These are phyloP conservation scores for Chionis minor DNA, from an alignment of 2,113 vertebrate genomes.

Conservation along the genomic window DNA sequence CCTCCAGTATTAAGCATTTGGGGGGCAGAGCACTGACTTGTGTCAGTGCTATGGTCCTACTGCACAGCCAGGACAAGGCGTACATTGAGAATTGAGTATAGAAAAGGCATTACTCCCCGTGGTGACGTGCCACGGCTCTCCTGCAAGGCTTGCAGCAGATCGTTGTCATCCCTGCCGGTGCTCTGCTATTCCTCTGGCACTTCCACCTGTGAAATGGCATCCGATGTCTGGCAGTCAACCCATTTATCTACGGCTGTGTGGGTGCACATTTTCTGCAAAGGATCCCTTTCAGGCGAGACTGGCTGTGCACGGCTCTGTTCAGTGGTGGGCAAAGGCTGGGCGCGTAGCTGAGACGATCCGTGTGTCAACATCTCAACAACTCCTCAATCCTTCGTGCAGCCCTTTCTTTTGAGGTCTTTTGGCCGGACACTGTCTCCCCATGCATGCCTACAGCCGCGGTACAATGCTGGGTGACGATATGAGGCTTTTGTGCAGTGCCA, in stretches of 20 bases:
- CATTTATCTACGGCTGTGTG: background rate
- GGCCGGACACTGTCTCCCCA: background rate
- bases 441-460: background rate
- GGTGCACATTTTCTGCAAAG: background rate
- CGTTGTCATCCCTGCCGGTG: background rate
- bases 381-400: background rate
- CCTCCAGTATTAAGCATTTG: background rate
- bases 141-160: background rate
- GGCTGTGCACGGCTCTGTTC: accelerated
- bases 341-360: background rate
- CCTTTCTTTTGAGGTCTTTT: background rate
- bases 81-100: background rate
- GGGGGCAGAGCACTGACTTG: background rate
- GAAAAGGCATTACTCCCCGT: background rate
- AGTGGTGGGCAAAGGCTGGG: background rate
- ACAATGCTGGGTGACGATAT: accelerated
- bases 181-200: background rate
- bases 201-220: background rate
- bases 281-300: background rate
- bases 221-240: background rate
- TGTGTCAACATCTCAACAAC: background rate
- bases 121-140: background rate
- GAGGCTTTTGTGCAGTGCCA: background rate
- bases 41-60: background rate
- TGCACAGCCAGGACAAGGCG: background rate